Evolutionary conservation across 1,140 invertebrate genomes (phyloP), one percentile per base, ranked within the genome.

Genomic region (Aphidius ervi): DNA sequence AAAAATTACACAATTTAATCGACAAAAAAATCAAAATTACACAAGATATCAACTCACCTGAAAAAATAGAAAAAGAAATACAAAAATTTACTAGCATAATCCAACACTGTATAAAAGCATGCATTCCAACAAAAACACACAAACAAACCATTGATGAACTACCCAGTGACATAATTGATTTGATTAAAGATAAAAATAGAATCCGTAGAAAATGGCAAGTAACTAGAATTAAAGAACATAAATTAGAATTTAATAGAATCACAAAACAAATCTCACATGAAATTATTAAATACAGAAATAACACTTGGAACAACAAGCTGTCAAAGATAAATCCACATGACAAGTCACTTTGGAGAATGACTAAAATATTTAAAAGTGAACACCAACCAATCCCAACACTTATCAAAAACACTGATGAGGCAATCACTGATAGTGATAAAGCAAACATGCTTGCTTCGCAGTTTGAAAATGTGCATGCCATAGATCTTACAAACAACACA

Each of bases 381-480:
- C 62, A 48, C 31, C 10, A 49, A 5, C 37, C 61, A 7, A 56
- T 72, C 6, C 61, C 64, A 7, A 65, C 62, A 0, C 39, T 70
- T 2, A 6, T 43, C 9, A 49, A 53, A 23, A 48, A 66, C n/a
- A 40, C 20, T 2, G 10, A 3, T 1, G 61, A 65, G 39, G 69
- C 67, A 2, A 55, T 67, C 9, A 61, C 59, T 16, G 59, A 67
- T 39, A 31, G 50, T 53, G 56, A 68, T 3, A 73, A 73, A 65
- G 67, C 67, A 0, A 65, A 73, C 47, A 23, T 68, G 46, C 41
- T 73, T 31, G 68, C 67, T 7, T 9, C 40, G 5, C 65, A 63
- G 7, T 73, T 64, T 54, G 67, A 71, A 63, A 31, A 65, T 10
- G 66, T 71, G 6, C 66, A 73, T 41, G 63, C 65, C 10, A 63